phyloP scores from a whole-genome alignment of 2,113 vertebrate species.

The Mobula birostris region DNA sequence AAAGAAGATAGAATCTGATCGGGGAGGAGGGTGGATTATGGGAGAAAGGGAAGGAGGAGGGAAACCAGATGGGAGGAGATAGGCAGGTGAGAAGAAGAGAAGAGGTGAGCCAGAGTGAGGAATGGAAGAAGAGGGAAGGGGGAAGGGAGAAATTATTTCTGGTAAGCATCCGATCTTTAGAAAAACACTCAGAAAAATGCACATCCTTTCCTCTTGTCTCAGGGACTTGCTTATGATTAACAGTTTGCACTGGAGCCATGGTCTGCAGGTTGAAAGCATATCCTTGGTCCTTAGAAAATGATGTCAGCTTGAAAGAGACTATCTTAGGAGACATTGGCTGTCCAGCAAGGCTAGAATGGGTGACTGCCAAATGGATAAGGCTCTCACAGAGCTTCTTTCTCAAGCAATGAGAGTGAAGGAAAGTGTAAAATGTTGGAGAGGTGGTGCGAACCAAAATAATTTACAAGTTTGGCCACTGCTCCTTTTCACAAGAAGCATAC shows the following conservation, averaged over 20 bases:
- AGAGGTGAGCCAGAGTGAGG: no score
- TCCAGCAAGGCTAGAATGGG: not conserved
- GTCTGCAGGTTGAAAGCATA: not conserved
- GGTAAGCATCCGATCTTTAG: not conserved
- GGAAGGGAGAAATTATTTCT: no score
- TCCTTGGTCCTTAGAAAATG: not conserved
- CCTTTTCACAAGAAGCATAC: not conserved
- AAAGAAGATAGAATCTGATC: no score
- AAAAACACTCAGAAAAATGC: not conserved
- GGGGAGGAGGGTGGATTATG: no score
- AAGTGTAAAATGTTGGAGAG: not conserved
- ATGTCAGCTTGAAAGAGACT: not conserved
- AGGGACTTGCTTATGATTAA: not conserved
- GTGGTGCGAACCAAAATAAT: slow-evolving; percentile 26
- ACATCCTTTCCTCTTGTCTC: not conserved
- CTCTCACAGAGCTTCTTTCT: not conserved
- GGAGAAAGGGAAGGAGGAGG: no score
- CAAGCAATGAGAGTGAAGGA: not conserved
- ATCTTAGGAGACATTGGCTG: not conserved
- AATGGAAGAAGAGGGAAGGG: no score
- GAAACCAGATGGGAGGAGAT: no score
- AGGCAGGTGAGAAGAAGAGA: no score
- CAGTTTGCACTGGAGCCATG: not conserved
- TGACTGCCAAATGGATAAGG: not conserved
- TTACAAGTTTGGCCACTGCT: not conserved